phyloP scores from a whole-genome alignment of 2,888 invertebrate species.

The Ennomos erosarius region DNA sequence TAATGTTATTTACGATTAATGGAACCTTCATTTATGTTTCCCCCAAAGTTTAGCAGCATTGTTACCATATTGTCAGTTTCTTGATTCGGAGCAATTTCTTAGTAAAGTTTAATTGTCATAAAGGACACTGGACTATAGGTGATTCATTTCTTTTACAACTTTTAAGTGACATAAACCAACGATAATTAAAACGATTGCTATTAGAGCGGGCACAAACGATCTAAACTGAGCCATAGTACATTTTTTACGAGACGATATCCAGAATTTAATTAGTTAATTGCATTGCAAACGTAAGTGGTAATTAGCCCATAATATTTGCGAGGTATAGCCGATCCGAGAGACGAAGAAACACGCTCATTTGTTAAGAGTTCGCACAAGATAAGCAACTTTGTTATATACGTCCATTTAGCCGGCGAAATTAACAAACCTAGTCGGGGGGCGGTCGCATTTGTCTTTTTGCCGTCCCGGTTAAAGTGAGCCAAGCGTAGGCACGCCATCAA shows the following conservation, averaged over 20 bases:
- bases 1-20: conserved; percentile 38
- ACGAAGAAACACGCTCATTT: conserved; percentile 47
- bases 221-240: conserved; percentile 25
- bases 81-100: conserved; percentile 7
- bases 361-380: conserved; percentile 64
- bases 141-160: conserved; percentile 27
- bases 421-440: conserved; percentile 46
- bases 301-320: conserved; percentile 28
- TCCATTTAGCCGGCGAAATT: conserved; percentile 51
- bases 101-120: conserved; percentile 11
- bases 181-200: conserved; percentile 23
- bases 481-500: conserved; percentile 38
- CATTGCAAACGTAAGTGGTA: conserved; percentile 35
- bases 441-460: conserved; percentile 45
- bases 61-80: background rate
- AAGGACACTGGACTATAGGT: conserved; percentile 20
- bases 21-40: conserved; percentile 11
- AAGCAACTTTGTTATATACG: conserved; percentile 63
- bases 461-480: conserved; percentile 25
- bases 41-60: conserved; percentile 3
- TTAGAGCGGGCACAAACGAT: conserved; percentile 19
- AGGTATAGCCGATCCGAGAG: conserved; percentile 20
- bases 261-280: conserved; percentile 39
- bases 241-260: conserved; percentile 37
- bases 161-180: conserved; percentile 21